Conservation (phyloP, 2,888 invertebrate genomes). For the Eurytoma californica region DNA sequence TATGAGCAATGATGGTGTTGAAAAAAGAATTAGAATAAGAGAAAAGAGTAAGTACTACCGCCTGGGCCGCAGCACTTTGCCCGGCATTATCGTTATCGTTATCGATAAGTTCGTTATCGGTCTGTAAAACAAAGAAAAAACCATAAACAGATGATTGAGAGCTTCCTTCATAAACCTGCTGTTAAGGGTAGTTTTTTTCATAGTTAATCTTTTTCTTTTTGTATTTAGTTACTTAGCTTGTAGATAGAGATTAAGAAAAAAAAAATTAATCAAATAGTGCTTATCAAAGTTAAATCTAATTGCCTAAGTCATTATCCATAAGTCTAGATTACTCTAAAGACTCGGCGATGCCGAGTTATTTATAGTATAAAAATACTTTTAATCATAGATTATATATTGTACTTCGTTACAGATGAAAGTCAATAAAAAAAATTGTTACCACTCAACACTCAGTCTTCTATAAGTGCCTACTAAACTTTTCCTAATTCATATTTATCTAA, state of each 20-base stretch:
- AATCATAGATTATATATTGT: constrained; percentile 5
- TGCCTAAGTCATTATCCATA: constrained; percentile 20
- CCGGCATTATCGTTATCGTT: constrained; percentile 75
- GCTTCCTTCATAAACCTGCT: constrained; percentile 53
- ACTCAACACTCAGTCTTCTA: constrained; percentile 55
- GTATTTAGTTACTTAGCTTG: constrained; percentile 2
- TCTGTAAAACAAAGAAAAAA: constrained; percentile 75
- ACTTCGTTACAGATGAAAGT: constrained; percentile 51
- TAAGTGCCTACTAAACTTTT: constrained; percentile 50
- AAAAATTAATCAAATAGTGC: constrained; percentile 38
- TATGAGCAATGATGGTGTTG: constrained; percentile 28
- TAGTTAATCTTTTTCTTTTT: not conserved
- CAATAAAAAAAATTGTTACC: constrained; percentile 44
- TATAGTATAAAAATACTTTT: constrained; percentile 22
- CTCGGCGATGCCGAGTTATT: constrained; percentile 52
- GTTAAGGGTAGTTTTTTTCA: constrained; percentile 38
- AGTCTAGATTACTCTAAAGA: constrained; percentile 50
- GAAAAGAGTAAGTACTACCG: constrained; percentile 74
- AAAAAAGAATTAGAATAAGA: constrained; percentile 58
- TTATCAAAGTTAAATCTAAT: constrained; percentile 44
- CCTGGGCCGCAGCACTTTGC: constrained; percentile 75
- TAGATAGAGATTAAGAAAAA: not conserved
- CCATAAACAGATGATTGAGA: constrained; percentile 72
- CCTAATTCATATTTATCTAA: constrained; percentile 26
- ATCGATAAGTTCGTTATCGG: constrained; percentile 75